A percentile compares a stretch with the other conserved stretches of the same genome.
These are phyloP conservation scores for Notolepis coatsorum DNA, from an alignment of 2,797 vertebrate genomes.

Conservation along the genomic window DNA sequence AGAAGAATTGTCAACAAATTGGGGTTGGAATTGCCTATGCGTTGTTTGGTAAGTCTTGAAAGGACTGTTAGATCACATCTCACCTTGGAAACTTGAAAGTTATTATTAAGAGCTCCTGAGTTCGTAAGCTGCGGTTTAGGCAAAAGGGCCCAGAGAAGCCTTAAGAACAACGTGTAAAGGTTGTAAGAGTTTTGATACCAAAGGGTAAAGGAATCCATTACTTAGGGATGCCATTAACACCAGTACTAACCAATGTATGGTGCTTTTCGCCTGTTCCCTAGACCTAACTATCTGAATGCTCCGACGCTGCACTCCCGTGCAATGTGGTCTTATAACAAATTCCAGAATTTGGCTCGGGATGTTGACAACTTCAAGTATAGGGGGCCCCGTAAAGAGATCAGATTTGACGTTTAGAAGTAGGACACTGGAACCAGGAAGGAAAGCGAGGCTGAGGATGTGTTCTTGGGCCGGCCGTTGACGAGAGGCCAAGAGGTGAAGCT, in stretches of 20 bases:
- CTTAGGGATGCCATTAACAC: constrained; percentile 62
- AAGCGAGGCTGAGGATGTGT: constrained; percentile 45
- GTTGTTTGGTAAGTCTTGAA: constrained; percentile 59
- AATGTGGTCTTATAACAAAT: constrained; percentile 49
- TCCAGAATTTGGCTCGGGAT: constrained; percentile 49
- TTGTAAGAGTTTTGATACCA: constrained; percentile 72
- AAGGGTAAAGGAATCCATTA: constrained; percentile 68
- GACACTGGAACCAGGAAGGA: constrained; percentile 48
- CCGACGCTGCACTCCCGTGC: constrained; percentile 60
- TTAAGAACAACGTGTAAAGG: constrained; percentile 31
- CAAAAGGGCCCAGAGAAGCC: constrained; percentile 12
- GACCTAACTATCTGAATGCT: constrained; percentile 48
- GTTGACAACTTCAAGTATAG: constrained; percentile 43
- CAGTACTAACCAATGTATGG: constrained; percentile 75
- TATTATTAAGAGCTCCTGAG: constrained; percentile 55
- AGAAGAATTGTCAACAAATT: constrained; percentile 31
- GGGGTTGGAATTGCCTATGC: constrained; percentile 65
- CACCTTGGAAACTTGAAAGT: constrained; percentile 56
- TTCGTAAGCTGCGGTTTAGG: constrained; percentile 60
- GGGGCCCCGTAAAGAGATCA: constrained; percentile 34
- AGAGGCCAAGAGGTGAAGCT: constrained; percentile 54
- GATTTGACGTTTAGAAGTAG: constrained; percentile 48
- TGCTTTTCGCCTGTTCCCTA: constrained; percentile 55
- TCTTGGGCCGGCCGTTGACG: constrained; percentile 55
- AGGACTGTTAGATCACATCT: constrained; percentile 63